These are phyloP conservation scores for Anthopleura xanthogrammica DNA, from an alignment of 92 coral and sea anemone genomes.

Conservation along the genomic window DNA sequence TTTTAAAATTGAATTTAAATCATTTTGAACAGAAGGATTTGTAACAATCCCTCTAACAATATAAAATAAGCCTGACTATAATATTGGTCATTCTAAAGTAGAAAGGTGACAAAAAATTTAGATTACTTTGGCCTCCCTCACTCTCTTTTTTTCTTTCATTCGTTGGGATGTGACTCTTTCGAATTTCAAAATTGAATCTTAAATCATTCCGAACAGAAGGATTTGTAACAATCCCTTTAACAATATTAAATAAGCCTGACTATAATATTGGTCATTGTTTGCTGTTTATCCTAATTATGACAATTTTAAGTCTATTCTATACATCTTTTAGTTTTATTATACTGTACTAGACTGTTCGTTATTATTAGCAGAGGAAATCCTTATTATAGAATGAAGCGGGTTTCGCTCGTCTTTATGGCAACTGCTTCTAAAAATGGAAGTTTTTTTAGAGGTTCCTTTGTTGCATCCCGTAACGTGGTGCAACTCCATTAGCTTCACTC, in stretches of 20 bases:
- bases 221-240: background rate
- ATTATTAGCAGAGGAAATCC: background rate
- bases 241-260: background rate
- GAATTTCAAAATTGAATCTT: background rate
- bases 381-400: background rate
- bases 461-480: background rate
- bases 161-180: background rate
- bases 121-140: no score
- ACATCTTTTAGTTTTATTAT: background rate
- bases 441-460: background rate
- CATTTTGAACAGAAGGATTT: background rate
- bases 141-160: background rate
- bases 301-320: no score
- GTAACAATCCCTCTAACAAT: background rate
- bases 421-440: background rate
- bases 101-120: no score
- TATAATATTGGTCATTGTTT: background rate
- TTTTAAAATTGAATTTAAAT: background rate
- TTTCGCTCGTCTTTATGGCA: background rate
- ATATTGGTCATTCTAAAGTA: background rate
- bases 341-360: background rate
- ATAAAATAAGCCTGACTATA: background rate
- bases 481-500: background rate
- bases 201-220: background rate
- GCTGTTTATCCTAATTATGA: no score